phyloP scores from a whole-genome alignment of 2,888 invertebrate species.

The Papilio protenor region DNA sequence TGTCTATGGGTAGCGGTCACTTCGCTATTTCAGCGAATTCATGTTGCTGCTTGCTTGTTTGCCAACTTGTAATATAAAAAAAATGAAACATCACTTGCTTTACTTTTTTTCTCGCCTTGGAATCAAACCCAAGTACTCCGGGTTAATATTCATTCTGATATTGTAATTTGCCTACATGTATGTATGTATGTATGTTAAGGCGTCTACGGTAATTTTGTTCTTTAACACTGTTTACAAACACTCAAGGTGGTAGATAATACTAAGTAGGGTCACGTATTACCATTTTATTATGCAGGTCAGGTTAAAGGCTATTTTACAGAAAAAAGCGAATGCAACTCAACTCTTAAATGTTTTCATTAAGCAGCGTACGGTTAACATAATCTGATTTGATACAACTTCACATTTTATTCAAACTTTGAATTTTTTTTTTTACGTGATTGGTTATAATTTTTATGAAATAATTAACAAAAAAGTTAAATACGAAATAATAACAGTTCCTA shows the following conservation, averaged over 20 bases:
- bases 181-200: neutral
- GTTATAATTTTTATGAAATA: neutral
- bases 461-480: neutral
- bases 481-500: neutral
- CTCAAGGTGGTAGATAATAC: constrained; percentile 31
- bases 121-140: neutral
- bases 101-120: neutral
- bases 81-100: neutral
- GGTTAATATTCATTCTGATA: neutral
- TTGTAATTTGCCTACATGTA: neutral
- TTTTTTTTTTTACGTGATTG: too few species aligned
- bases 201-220: neutral
- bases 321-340: constrained; percentile 23
- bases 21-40: too few species aligned
- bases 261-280: constrained; percentile 37
- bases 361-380: neutral
- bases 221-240: constrained; percentile 26
- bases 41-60: too few species aligned
- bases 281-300: constrained; percentile 29
- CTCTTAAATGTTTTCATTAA: constrained; percentile 9
- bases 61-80: neutral
- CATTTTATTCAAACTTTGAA: neutral
- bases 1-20: too few species aligned
- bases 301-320: constrained; percentile 37
- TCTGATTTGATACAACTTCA: neutral